Base-by-base conservation (phyloP, 2,113 vertebrate species). In the Thunnus maccoyii region DNA sequence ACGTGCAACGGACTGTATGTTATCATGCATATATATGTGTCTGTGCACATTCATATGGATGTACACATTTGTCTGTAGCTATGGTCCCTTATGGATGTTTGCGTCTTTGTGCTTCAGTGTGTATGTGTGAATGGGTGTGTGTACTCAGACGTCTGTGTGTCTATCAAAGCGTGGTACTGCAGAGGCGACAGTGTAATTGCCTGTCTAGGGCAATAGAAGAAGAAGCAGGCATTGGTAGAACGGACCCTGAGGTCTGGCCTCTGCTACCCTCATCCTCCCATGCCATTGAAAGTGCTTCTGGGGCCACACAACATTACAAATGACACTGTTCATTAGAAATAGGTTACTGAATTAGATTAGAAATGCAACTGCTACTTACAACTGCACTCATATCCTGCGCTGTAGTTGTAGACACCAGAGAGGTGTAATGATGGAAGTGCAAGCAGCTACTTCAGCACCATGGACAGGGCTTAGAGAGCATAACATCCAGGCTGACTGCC, bases 371-470 rank as follows among this genome's bases (percentile, higher is more conserved):
- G 22, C 22, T 22, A 22, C 22, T 22, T 22, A 22, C 22, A 22
- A 22, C 22, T 22, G 57, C 63, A 62, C 36, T 41, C 72, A 4
- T 75, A 63, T 27, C 58, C 20, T 27, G 56, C 76, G 27, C 76
- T 54, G 14, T 71, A 72, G 48, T 41, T 64, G 13, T 41, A 55
- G 57, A 66, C 47, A 50, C 47, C 72, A 61, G 67, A 62, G 55
- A 76, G 18, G 25, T 71, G 73, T 80, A 88, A 79, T 76, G 75
- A 89, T 60, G 73, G 78, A 66, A 41, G 61, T 20, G 74, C 57
- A 15, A 20, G 72, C 66, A 65, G 78, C 52, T 62, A 30, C 61
- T 93, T 92, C 91, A 91, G 91, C 82, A 93, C 88, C 90, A 86
- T 56, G 87, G 91, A 89, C 90, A 91, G 90, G 4, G 85, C 84